phyloP scores from a whole-genome alignment of 2,797 vertebrate genomes.

The Sebastes vulpes region DNA sequence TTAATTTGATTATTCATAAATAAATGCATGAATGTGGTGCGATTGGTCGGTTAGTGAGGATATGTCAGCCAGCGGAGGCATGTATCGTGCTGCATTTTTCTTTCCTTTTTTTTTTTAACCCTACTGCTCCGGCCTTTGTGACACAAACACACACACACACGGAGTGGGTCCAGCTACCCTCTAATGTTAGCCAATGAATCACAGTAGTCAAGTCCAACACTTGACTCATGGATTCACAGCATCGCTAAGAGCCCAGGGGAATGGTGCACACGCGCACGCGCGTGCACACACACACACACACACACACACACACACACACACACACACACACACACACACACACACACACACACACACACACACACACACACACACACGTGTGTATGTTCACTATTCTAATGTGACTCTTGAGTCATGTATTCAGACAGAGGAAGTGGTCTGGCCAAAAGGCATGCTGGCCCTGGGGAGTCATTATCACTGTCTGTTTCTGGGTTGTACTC shows the following conservation, averaged over 20 bases:
- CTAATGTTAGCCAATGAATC: constrained; percentile 71
- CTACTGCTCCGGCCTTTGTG: constrained; percentile 16
- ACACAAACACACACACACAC: constrained; percentile 16
- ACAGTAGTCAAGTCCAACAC: constrained; percentile 51
- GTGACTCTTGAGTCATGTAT: constrained; percentile 70
- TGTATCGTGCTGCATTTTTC: background rate
- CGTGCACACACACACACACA: too few species aligned
- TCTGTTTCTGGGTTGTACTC: constrained; percentile 27
- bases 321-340: too few species aligned
- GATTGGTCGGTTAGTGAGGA: background rate
- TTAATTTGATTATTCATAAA: background rate
- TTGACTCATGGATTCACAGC: constrained; percentile 67
- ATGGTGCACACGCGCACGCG: background rate
- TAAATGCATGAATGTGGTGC: background rate
- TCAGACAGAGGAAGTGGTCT: constrained; percentile 73
- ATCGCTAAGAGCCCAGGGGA: constrained; percentile 24
- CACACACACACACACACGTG: background rate
- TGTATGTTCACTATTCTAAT: constrained; percentile 44
- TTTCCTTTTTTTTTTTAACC: background rate
- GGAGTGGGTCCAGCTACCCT: background rate
- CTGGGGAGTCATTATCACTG: constrained; percentile 66
- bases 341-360: background rate
- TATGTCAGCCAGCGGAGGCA: background rate
- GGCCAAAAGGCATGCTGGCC: constrained; percentile 65
- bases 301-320: too few species aligned